These are phyloP conservation scores for Chroicocephalus ridibundus DNA, from an alignment of 2,113 vertebrate genomes.

Conservation along the genomic window DNA sequence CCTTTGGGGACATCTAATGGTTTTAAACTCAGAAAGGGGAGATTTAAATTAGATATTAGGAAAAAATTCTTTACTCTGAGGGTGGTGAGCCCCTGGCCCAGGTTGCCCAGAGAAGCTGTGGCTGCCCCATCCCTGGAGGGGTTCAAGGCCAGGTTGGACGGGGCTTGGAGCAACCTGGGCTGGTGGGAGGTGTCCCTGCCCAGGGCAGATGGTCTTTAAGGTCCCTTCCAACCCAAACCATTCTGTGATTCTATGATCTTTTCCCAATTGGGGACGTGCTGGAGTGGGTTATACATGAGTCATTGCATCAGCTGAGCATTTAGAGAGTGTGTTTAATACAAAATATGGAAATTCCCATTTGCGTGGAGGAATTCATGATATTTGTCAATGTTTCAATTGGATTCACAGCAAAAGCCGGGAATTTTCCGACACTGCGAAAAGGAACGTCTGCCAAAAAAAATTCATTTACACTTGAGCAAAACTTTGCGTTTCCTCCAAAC, in stretches of 20 bases:
- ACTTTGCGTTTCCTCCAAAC: background rate
- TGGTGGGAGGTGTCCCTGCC: background rate
- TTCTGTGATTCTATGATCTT: background rate
- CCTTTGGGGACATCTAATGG: background rate
- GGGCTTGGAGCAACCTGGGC: background rate
- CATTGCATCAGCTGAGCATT: background rate
- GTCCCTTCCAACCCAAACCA: background rate
- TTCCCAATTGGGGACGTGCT: accelerated
- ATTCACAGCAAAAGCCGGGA: background rate
- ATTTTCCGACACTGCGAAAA: background rate
- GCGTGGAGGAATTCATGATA: background rate
- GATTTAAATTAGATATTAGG: background rate
- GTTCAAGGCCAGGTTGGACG: background rate
- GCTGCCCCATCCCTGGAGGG: background rate
- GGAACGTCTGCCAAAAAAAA: constrained; percentile 1
- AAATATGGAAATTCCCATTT: background rate
- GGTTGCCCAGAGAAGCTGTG: background rate
- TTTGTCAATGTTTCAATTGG: background rate
- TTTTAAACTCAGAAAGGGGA: background rate
- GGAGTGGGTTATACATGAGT: background rate
- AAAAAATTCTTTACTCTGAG: background rate
- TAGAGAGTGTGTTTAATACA: background rate
- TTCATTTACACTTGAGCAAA: background rate
- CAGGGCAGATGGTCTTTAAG: background rate
- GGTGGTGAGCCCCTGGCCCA: background rate